Conservation (phyloP, 1,140 invertebrate species). For the Lepidostoma basale region DNA sequence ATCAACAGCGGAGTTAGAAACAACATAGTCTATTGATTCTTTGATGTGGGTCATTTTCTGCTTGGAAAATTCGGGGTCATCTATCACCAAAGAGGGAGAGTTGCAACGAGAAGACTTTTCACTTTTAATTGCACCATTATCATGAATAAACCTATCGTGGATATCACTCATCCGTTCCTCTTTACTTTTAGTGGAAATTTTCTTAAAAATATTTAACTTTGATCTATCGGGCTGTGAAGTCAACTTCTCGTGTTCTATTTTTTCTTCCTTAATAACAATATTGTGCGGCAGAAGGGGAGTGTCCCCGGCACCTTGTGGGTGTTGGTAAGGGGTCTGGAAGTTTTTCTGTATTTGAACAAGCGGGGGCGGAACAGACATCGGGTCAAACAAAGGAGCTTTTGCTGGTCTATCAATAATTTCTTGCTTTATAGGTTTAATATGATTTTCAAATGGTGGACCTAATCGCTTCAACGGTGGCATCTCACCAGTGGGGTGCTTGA, state of each 20-base stretch:
- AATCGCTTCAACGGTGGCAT: conserved; percentile 49
- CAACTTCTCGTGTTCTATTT: conserved; percentile 68
- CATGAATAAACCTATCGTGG: conserved; percentile 43
- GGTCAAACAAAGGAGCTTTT: conserved; percentile 4
- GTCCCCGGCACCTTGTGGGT: conserved; percentile 32
- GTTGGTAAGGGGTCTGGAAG: not conserved
- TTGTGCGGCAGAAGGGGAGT: conserved; percentile 23
- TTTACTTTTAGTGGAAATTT: conserved; percentile 78
- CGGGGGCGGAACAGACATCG: conserved; percentile 3
- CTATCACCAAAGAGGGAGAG: conserved; percentile 57
- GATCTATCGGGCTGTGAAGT: conserved; percentile 79
- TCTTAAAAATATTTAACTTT: conserved; percentile 86
- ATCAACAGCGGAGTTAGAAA: conserved; percentile 51
- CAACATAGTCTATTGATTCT: conserved; percentile 29
- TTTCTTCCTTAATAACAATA: conserved; percentile 56
- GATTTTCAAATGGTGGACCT: conserved; percentile 19
- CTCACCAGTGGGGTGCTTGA: conserved; percentile 48
- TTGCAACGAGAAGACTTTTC: conserved; percentile 50
- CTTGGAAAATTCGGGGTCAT: conserved; percentile 49
- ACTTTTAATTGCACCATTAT: conserved; percentile 24
- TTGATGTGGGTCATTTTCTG: conserved; percentile 28
- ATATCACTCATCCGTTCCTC: conserved; percentile 64
- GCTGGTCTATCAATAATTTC: conserved; percentile 32
- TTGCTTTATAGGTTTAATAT: conserved; percentile 26
- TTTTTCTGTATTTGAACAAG: conserved; percentile 20